Evolutionary conservation across 2,797 vertebrate species (phyloP), one percentile per base, ranked within the genome.

Genomic region (Sebastes alutus): DNA sequence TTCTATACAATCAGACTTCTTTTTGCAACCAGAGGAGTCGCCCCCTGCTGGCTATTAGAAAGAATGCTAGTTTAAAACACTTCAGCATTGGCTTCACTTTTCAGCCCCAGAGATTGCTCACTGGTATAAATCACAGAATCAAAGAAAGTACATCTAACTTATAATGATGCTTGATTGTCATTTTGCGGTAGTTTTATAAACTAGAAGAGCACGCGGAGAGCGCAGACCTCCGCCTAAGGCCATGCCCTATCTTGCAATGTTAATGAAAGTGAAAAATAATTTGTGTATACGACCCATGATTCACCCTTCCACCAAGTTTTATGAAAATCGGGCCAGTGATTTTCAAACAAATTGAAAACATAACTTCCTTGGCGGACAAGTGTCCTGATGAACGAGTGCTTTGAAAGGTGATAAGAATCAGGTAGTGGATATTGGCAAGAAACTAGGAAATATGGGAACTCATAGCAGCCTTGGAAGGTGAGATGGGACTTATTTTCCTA

Each of bases 341-440:
- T n/a, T 49, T 52, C 46, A 52, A 52, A n/a, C 46, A 52, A 52
- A 52, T n/a, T n/a, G 46, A 52, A 52, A 49, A 52, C 20, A n/a
- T 52, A n/a, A 52, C 46, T 20, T n/a, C 46, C 46, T 20, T 0
- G 46, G 46, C 2, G 20, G 18, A 52, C 46, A 87, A 81, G 62
- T 65, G 64, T 38, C 22, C 38, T 12, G 59, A 78, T 78, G 70
- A 85, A 77, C 70, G 64, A 56, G 20, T 54, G 67, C 52, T 78
- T 60, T 86, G 85, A 88, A 89, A 85, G 68, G 78, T 82, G 85
- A 92, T 68, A 85, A 23, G 59, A 86, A 78, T 76, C 67, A 59
- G 76, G 58, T 74, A 77, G 84, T 75, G 42, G 67, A 49, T 79
- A 60, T 8, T 81, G 88, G 85, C 85, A 85, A 76, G 77, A 69